Conservation (phyloP, 2,797 vertebrate genomes). For the Schizothorax lantsangensis region DNA sequence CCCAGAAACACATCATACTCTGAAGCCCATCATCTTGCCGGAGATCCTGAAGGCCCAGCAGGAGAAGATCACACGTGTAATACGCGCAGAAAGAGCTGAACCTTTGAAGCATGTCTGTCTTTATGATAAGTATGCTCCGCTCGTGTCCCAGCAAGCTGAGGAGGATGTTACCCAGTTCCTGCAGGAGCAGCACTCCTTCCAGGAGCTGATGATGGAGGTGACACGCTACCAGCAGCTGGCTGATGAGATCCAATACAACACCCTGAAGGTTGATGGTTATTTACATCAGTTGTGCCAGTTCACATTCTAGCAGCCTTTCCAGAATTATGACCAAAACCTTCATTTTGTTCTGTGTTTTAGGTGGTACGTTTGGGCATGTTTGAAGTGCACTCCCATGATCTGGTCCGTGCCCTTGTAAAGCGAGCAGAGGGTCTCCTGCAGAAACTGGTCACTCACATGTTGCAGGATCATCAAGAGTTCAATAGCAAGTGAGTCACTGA, state of each 20-base stretch:
- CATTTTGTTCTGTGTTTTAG: constrained; percentile 70
- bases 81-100: constrained; percentile 76
- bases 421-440: constrained; percentile 79
- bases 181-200: constrained; percentile 77
- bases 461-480: constrained; percentile 79
- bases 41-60: constrained; percentile 81
- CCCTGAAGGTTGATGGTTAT: constrained; percentile 76
- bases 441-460: constrained; percentile 79
- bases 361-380: constrained; percentile 86
- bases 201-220: constrained; percentile 83
- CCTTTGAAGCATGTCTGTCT: constrained; percentile 78
- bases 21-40: constrained; percentile 85
- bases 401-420: constrained; percentile 80
- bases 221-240: constrained; percentile 80
- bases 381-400: constrained; percentile 84
- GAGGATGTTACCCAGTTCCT: constrained; percentile 82
- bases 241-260: constrained; percentile 83
- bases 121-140: constrained; percentile 84
- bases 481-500: constrained; percentile 72
- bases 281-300: not conserved
- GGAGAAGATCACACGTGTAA: constrained; percentile 74
- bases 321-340: not conserved
- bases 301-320: not conserved
- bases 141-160: constrained; percentile 84
- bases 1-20: constrained; percentile 61